phyloP scores from a whole-genome alignment of 2,113 vertebrate genomes.

The Malaclemys terrapin region DNA sequence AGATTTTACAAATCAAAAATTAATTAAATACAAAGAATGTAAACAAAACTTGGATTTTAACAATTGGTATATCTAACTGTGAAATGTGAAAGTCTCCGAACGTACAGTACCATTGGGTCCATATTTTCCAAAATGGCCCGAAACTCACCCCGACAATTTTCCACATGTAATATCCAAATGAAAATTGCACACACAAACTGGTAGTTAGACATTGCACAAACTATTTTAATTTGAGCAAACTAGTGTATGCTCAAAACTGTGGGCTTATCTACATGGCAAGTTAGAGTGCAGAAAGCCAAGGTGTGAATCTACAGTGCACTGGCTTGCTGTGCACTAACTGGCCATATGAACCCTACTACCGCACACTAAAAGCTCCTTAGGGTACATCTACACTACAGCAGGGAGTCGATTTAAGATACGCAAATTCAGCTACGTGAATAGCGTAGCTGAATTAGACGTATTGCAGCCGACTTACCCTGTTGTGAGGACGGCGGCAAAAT shows the following conservation, averaged over 20 bases:
- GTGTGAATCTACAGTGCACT: neutral
- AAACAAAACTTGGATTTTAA: neutral
- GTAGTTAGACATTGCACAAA: neutral
- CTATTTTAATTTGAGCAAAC: neutral
- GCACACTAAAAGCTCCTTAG: neutral
- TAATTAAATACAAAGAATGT: neutral
- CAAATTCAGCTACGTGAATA: no score
- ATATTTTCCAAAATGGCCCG: neutral
- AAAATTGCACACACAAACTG: neutral
- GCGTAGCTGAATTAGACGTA: no score
- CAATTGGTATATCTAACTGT: neutral
- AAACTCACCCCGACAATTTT: neutral
- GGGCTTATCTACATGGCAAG: neutral
- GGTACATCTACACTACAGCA: no score
- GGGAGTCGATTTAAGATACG: no score
- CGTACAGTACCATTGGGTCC: neutral
- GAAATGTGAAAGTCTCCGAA: neutral
- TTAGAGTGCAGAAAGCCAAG: no score
- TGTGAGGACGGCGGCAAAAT: no score
- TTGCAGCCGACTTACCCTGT: no score
- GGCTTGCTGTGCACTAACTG: neutral
- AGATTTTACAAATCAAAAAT: neutral
- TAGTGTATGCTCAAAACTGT: neutral
- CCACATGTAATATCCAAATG: neutral
- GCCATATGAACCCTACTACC: neutral